A percentile compares a stretch with the other conserved stretches of the same genome.
These are phyloP conservation scores for Enteromius afrohamiltoni DNA, from an alignment of 2,797 vertebrate species.

Conservation along the genomic window DNA sequence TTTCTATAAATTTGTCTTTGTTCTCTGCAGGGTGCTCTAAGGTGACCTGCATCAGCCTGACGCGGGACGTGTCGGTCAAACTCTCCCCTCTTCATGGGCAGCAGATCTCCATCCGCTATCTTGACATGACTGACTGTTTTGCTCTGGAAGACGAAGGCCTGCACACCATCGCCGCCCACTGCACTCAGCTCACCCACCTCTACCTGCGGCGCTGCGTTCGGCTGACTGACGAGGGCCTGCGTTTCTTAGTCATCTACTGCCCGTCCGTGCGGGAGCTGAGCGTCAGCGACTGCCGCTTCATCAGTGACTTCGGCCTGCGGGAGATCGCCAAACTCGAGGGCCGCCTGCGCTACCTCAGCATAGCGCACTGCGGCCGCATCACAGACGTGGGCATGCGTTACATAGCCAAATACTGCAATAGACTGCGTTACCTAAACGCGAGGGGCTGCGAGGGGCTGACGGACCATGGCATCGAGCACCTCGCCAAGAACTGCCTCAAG, in stretches of 20 bases:
- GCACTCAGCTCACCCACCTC: conserved; percentile 87
- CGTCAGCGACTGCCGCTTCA: conserved; percentile 86
- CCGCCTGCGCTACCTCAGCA: conserved; percentile 86
- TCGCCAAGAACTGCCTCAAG: conserved; percentile 89
- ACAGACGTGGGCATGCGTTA: conserved; percentile 88
- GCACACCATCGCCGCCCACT: conserved; percentile 88
- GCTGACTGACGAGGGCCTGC: conserved; percentile 87
- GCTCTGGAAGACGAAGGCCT: conserved; percentile 88
- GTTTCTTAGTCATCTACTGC: conserved; percentile 89
- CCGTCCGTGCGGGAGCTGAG: conserved; percentile 83
- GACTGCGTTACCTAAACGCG: conserved; percentile 89
- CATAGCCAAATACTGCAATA: conserved; percentile 87
- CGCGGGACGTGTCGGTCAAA: conserved; percentile 87
- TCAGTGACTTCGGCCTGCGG: conserved; percentile 88
- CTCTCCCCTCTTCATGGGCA: conserved; percentile 87
- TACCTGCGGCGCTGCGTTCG: conserved; percentile 87
- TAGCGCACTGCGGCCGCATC: conserved; percentile 87
- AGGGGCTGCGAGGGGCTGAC: conserved; percentile 90
- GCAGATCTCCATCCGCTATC: conserved; percentile 88
- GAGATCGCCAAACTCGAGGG: conserved; percentile 88
- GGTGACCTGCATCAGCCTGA: conserved; percentile 90
- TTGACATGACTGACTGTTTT: conserved; percentile 93
- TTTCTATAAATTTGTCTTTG: neutral
- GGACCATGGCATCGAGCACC: conserved; percentile 88
- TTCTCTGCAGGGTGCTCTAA: conserved; percentile 83